phyloP scores from a whole-genome alignment of 2,888 invertebrate genomes.

The Cotesia congregata region DNA sequence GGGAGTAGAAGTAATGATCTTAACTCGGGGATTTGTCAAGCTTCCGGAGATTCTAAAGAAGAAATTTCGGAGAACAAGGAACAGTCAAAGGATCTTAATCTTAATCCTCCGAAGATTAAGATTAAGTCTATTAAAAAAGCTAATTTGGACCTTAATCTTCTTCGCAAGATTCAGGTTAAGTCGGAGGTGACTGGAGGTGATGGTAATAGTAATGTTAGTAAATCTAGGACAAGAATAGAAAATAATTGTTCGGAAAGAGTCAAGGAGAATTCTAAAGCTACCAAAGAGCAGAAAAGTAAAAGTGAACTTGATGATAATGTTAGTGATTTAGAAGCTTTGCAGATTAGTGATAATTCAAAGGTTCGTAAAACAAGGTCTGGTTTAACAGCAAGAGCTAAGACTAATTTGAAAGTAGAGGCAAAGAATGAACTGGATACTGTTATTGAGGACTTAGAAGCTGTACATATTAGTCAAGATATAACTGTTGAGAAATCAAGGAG shows the following conservation, averaged over 20 bases:
- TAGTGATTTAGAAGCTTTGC: neutral
- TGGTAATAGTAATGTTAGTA: neutral
- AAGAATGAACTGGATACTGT: neutral
- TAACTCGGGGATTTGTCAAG: neutral
- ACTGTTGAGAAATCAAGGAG: neutral
- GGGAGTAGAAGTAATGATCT: constrained; percentile 6
- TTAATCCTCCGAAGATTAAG: neutral
- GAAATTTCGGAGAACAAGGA: neutral
- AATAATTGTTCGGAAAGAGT: neutral
- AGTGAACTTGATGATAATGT: neutral
- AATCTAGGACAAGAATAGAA: neutral
- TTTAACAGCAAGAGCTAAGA: neutral
- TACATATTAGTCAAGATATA: neutral
- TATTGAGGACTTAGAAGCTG: neutral
- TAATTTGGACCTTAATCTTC: constrained; percentile 30
- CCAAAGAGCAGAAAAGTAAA: neutral
- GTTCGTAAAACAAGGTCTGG: neutral
- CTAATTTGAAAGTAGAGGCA: neutral
- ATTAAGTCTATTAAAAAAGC: constrained; percentile 27
- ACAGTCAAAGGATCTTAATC: no score
- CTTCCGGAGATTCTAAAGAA: neutral
- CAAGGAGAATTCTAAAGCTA: neutral
- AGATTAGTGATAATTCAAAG: neutral
- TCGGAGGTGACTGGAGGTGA: neutral
- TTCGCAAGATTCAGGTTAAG: neutral